Evolutionary conservation across 35 echinoderm and acorn worm species (phyloP), one percentile per base, ranked within the genome.

Genomic region (Diadema setosum): DNA sequence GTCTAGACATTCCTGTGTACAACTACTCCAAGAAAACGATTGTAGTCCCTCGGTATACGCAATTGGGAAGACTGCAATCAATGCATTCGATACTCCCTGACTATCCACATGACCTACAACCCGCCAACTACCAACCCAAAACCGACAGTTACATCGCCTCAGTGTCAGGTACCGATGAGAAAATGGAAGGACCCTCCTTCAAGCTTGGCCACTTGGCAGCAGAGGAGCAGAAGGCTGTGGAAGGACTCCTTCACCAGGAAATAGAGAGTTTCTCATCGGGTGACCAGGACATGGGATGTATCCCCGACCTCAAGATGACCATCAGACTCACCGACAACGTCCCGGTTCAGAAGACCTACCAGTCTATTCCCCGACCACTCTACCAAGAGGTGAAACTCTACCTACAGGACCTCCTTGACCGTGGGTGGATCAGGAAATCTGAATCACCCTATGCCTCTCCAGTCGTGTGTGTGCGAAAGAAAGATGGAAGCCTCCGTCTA

Each of bases 231-330:
- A n/a, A n/a, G n/a, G n/a, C n/a, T n/a, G n/a, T n/a, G n/a, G n/a
- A n/a, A n/a, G n/a, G n/a, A n/a, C 26, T 97, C 50, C 60, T 97
- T 1, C 23, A 32, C 24, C 88, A 95, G 31, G 89, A 91, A 84
- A 29, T 34, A 14, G 63, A 39, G 15, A 81, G 64, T 14, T 95
- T 96, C 45, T 52, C 89, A n/a, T 87, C 30, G 58, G 80, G 87
- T 65, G 86, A 92, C 17, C 9, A 70, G 44, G 94, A 97, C 40
- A 83, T 46, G 31, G 94, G 94, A 3, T 34, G 45, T 23, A 61
- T 82, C 7, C 32, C 45, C 17, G 37, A 32, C 21, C 81, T 90
- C 3, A 9, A 84, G 36, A 83, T 84, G 80, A 46, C 4, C 3
- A 90, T 90, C 16, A 83, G 46, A 14, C n/a, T 84, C 30, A 29